Percentiles rank a stretch among this genome's conserved stretches.
Evolutionary conservation across 2,797 vertebrate species (phyloP).

Genomic region (Rallus crepitans): DNA sequence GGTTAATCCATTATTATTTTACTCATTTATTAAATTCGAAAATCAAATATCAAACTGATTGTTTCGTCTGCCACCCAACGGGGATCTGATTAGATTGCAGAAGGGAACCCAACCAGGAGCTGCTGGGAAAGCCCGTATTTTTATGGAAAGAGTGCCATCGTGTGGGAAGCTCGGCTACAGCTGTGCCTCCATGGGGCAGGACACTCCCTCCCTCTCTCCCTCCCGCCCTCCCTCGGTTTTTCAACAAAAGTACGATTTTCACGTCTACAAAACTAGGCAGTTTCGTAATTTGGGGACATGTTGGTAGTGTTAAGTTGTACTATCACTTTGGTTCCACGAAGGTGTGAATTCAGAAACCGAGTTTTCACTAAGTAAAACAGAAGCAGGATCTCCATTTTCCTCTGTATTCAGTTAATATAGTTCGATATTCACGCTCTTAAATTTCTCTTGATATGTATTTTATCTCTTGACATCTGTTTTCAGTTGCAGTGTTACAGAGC

Average conservation of each 20-base stretch:
- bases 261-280: not conserved
- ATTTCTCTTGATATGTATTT: not conserved
- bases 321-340: not conserved
- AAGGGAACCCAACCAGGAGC: not conserved
- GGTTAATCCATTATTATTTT: conserved; percentile 21
- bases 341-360: not conserved
- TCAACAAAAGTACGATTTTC: not conserved
- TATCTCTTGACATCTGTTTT: not conserved
- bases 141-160: conserved; percentile 75
- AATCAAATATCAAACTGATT: conserved; percentile 30
- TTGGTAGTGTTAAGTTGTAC: not conserved
- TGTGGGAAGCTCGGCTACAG: conserved; percentile 51
- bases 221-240: not conserved
- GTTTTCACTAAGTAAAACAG: not conserved
- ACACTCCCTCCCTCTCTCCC: not conserved
- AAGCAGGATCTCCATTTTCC: not conserved
- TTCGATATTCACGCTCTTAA: not conserved
- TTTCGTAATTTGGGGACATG: not conserved
- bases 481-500: not conserved
- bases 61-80: conserved; percentile 22
- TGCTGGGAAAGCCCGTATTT: not conserved
- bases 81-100: not conserved
- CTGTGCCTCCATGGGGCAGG: not conserved
- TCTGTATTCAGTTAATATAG: not conserved
- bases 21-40: conserved; percentile 36